These are phyloP conservation scores for Allobates femoralis DNA, from an alignment of 2,797 vertebrate species.

Conservation along the genomic window DNA sequence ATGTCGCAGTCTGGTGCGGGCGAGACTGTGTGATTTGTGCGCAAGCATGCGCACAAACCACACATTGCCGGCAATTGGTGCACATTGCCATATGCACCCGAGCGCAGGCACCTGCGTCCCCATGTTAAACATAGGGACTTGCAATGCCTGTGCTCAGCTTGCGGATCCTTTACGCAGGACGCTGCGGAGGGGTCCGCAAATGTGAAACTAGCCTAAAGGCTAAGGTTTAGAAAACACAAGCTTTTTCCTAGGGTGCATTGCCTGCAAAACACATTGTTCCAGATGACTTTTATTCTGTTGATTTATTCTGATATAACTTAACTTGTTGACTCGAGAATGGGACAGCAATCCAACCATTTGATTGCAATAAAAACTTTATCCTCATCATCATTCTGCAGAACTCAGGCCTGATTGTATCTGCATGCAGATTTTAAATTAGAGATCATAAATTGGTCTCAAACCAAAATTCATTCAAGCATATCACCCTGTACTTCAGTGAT, in stretches of 20 bases:
- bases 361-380: constrained; percentile 27
- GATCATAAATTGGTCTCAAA: constrained; percentile 25
- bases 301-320: constrained; percentile 11
- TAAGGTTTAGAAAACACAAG: not conserved
- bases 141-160: too few relatives aligned
- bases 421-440: constrained; percentile 29
- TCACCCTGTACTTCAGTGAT: constrained; percentile 34
- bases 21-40: too few relatives aligned
- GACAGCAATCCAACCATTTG: constrained; percentile 33
- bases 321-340: not conserved
- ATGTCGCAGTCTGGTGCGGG: too few relatives aligned
- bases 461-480: constrained; percentile 45
- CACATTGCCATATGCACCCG: too few relatives aligned
- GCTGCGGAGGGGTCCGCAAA: too few relatives aligned
- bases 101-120: too few relatives aligned
- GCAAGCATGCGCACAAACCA: too few relatives aligned
- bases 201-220: too few relatives aligned
- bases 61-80: too few relatives aligned
- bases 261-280: constrained; percentile 13
- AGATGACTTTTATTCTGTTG: constrained; percentile 3
- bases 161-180: too few relatives aligned
- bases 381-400: constrained; percentile 20
- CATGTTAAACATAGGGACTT: too few relatives aligned
- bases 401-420: constrained; percentile 24
- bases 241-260: not conserved